phyloP scores from a whole-genome alignment of 37 sponge, comb jelly and placozoan genomes.

The Axinella damicornis region DNA sequence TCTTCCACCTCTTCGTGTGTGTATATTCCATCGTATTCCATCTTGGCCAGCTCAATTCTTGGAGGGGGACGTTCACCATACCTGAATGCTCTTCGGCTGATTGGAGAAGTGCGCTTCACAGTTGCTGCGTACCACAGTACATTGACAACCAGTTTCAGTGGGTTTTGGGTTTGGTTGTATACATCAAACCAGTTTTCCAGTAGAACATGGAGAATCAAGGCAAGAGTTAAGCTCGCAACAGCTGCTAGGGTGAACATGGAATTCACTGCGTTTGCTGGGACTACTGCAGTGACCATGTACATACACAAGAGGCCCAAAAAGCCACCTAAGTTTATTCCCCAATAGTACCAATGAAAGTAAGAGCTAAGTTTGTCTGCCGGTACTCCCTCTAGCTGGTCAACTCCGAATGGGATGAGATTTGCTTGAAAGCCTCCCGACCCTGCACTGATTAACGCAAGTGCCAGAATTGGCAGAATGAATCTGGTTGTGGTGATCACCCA shows the following conservation, averaged over 20 bases:
- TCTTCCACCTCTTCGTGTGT: slow-evolving; percentile 24
- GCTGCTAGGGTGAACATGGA: neutral
- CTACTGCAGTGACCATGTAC: no score
- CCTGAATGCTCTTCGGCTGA: slow-evolving; percentile 9
- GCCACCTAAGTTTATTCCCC: no score
- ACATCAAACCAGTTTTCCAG: neutral
- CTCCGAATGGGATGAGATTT: slow-evolving; percentile 22
- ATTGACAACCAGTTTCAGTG: slow-evolving; percentile 15
- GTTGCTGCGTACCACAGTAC: slow-evolving; percentile 10
- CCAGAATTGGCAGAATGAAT: neutral
- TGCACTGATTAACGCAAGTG: neutral
- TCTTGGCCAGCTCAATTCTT: slow-evolving; percentile 12
- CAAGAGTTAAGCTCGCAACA: neutral
- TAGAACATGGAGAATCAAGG: neutral
- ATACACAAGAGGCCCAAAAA: no score
- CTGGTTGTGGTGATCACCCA: no score
- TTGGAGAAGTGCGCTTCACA: neutral
- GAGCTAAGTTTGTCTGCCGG: slow-evolving; percentile 27
- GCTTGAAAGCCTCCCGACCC: slow-evolving; percentile 20
- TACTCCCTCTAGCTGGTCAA: slow-evolving; percentile 14
- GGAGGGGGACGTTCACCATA: slow-evolving; percentile 10
- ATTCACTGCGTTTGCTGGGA: neutral
- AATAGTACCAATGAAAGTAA: slow-evolving; percentile 27
- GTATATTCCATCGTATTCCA: slow-evolving; percentile 5
- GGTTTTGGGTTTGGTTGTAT: neutral